Evolutionary conservation across 1,140 invertebrate genomes (phyloP).

Genomic region (Drosophila oshimai): DNA sequence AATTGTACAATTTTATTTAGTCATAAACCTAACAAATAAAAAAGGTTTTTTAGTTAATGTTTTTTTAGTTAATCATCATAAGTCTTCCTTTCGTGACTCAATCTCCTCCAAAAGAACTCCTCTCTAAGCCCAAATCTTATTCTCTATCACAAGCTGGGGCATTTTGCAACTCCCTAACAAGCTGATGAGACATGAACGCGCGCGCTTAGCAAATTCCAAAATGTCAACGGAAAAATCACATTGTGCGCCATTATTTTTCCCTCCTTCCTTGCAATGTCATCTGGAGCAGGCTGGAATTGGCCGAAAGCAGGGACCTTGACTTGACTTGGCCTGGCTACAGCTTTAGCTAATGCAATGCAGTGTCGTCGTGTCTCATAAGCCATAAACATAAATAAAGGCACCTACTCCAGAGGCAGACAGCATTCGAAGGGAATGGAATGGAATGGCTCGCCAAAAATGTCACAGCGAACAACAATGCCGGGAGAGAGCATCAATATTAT

Average conservation of each 20-base stretch:
- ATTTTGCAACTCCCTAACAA: conserved; percentile 69
- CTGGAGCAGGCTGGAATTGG: conserved; percentile 35
- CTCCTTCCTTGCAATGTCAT: conserved; percentile 23
- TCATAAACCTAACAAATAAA: no score
- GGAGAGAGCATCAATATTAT: conserved; percentile 43
- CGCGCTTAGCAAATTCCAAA: conserved; percentile 81
- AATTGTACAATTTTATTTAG: no score
- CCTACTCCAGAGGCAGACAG: conserved; percentile 43
- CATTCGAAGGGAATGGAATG: neutral
- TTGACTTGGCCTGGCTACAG: neutral
- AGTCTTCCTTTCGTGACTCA: neutral
- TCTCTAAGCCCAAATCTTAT: neutral
- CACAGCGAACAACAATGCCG: conserved; percentile 33
- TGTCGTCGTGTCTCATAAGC: conserved; percentile 73
- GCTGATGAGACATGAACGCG: conserved; percentile 81
- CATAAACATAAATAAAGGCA: conserved; percentile 82
- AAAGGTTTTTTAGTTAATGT: no score
- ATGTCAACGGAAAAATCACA: conserved; percentile 81
- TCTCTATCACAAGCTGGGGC: neutral
- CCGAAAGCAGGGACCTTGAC: neutral
- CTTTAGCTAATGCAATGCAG: conserved; percentile 69
- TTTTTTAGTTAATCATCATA: no score
- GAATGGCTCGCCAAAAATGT: conserved; percentile 53
- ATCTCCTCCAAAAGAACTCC: neutral
- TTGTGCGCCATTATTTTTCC: conserved; percentile 80